Evolutionary conservation across 2,797 vertebrate species (phyloP).

Genomic region (Syndactyla subalaris): DNA sequence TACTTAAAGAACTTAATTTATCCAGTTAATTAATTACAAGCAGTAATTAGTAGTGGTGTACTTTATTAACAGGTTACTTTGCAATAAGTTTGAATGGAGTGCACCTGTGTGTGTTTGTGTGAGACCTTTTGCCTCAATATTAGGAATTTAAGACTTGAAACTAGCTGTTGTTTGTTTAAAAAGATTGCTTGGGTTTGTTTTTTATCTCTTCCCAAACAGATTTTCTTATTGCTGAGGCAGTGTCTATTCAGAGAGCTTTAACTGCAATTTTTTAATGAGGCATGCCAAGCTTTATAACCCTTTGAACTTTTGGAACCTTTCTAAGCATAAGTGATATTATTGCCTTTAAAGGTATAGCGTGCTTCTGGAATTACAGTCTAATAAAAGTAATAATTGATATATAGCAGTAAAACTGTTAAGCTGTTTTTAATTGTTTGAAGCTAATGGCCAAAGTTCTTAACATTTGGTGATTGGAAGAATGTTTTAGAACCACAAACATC

Average conservation of each 20-base stretch:
- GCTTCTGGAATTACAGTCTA: neutral
- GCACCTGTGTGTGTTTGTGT: neutral
- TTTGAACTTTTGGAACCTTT: neutral
- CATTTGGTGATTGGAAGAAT: neutral
- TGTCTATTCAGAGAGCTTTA: neutral
- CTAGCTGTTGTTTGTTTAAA: neutral
- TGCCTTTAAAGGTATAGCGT: neutral
- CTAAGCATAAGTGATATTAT: neutral
- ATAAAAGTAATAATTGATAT: neutral
- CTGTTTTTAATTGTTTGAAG: neutral
- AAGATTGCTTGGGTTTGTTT: neutral
- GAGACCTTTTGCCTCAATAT: neutral
- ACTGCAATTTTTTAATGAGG: neutral
- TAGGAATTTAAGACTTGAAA: neutral
- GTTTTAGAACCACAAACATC: neutral
- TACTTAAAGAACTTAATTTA: too few relatives aligned
- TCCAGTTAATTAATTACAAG: too few relatives aligned
- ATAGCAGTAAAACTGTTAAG: neutral
- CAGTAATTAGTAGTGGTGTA: neutral
- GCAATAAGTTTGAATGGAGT: neutral
- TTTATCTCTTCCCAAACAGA: neutral
- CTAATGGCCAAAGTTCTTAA: slow-evolving; percentile 4
- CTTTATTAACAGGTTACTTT: slow-evolving; percentile 4
- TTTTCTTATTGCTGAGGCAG: neutral
- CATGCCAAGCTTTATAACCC: neutral